Percentiles rank a stretch among this genome's conserved stretches.
Conservation (phyloP, 2,888 invertebrate genomes). For the Stenodema calcarata region DNA sequence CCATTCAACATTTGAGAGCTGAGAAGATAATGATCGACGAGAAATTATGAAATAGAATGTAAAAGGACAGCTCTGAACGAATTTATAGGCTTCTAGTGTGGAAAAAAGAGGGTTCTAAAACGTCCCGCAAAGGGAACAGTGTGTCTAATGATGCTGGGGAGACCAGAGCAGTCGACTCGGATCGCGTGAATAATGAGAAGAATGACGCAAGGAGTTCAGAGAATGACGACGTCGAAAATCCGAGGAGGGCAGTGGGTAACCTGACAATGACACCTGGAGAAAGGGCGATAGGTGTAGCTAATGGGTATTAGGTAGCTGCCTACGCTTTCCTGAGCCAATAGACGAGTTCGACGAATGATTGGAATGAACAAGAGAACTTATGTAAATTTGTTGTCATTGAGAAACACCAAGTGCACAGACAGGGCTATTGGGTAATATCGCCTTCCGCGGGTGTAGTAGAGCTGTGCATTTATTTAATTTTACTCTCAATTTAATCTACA, state of each 20-base stretch:
- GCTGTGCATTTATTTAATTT: too few species aligned
- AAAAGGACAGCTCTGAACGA: background rate
- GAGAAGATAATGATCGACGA: background rate
- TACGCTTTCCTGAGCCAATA: too few species aligned
- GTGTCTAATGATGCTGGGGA: background rate
- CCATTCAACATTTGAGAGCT: background rate
- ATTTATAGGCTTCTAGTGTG: background rate
- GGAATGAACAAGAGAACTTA: too few species aligned
- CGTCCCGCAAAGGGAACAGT: background rate
- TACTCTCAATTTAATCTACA: too few species aligned
- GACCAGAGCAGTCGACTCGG: background rate
- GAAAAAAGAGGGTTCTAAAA: background rate
- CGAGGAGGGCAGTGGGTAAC: background rate
- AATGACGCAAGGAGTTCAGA: background rate
- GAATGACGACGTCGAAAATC: background rate
- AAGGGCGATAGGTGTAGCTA: too few species aligned
- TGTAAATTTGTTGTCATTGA: too few species aligned
- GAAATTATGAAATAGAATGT: background rate
- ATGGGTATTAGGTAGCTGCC: too few species aligned
- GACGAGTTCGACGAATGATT: too few species aligned
- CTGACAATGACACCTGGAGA: too few species aligned
- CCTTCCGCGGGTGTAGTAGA: too few species aligned
- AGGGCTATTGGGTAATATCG: too few species aligned
- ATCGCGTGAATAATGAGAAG: background rate
- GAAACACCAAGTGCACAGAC: too few species aligned